Percentiles rank a stretch among this genome's conserved stretches.
These are phyloP conservation scores for Trachelus iudaicus DNA, from an alignment of 2,888 invertebrate genomes.

Conservation along the genomic window DNA sequence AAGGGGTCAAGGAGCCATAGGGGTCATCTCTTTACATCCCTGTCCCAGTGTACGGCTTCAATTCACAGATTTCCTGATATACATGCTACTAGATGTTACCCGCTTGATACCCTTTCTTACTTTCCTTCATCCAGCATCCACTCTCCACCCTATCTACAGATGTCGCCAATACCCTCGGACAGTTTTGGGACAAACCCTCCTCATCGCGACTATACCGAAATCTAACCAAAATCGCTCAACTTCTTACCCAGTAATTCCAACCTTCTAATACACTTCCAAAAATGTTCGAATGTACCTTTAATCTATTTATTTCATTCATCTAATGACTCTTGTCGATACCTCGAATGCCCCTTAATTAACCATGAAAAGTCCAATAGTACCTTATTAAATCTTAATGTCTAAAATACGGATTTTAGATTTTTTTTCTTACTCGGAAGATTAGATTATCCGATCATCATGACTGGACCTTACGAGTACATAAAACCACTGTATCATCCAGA, in stretches of 20 bases:
- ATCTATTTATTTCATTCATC: too few relatives aligned
- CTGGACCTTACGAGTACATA: neutral
- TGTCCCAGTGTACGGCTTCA: neutral
- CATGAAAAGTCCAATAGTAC: too few relatives aligned
- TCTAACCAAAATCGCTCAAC: neutral
- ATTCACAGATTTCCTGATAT: constrained; percentile 22
- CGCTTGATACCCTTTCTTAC: constrained; percentile 11
- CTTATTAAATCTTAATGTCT: too few relatives aligned
- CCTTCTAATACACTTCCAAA: neutral
- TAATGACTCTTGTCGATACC: too few relatives aligned
- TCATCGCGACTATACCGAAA: neutral
- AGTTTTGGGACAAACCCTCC: neutral
- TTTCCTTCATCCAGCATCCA: neutral
- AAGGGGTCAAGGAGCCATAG: neutral
- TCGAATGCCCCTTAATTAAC: too few relatives aligned
- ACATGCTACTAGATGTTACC: constrained; percentile 33
- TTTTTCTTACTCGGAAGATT: too few relatives aligned
- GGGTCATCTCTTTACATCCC: neutral
- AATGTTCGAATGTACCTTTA: too few relatives aligned
- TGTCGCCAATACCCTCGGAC: neutral
- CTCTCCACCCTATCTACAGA: neutral
- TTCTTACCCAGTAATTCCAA: neutral
- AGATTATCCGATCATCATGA: neutral
- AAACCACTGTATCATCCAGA: neutral
- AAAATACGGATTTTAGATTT: too few relatives aligned